Percentiles rank a stretch among this genome's conserved stretches.
Evolutionary conservation across 2,888 invertebrate species (phyloP).

Genomic region (Hirtodrosophila confusa): DNA sequence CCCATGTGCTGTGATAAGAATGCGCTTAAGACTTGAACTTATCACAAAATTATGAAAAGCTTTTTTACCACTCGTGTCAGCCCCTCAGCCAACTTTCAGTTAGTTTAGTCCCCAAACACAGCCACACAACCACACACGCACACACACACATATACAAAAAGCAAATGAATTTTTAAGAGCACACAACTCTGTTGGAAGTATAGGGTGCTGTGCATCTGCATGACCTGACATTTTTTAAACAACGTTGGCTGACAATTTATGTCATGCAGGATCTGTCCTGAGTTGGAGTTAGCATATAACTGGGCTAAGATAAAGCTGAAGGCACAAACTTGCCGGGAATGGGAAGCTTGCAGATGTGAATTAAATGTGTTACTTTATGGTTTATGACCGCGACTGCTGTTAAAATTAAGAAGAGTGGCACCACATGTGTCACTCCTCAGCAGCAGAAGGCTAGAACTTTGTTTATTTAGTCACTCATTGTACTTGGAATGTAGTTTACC

Average conservation of each 20-base stretch:
- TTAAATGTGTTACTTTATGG: slow-evolving; percentile 15
- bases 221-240: slow-evolving; percentile 33
- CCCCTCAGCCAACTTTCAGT: slow-evolving; percentile 32
- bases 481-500: too few relatives aligned
- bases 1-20: slow-evolving; percentile 21
- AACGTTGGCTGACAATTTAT: slow-evolving; percentile 49
- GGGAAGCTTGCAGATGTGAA: slow-evolving; percentile 3
- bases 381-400: neutral
- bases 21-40: slow-evolving; percentile 33
- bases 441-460: too few relatives aligned
- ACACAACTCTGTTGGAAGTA: slow-evolving; percentile 8
- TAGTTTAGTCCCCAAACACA: slow-evolving; percentile 19
- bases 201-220: slow-evolving; percentile 29
- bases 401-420: neutral
- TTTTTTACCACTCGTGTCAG: slow-evolving; percentile 36
- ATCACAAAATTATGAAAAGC: slow-evolving; percentile 59
- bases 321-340: neutral
- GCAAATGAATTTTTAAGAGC: slow-evolving; percentile 66
- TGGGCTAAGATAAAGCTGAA: slow-evolving; percentile 15
- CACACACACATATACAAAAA: slow-evolving; percentile 22
- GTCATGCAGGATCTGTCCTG: slow-evolving; percentile 26
- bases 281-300: slow-evolving; percentile 12
- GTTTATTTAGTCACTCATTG: too few relatives aligned
- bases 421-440: too few relatives aligned
- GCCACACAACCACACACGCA: too few relatives aligned